Base-by-base conservation (phyloP, 2,113 vertebrate genomes). In the Brevimyrus niger region DNA sequence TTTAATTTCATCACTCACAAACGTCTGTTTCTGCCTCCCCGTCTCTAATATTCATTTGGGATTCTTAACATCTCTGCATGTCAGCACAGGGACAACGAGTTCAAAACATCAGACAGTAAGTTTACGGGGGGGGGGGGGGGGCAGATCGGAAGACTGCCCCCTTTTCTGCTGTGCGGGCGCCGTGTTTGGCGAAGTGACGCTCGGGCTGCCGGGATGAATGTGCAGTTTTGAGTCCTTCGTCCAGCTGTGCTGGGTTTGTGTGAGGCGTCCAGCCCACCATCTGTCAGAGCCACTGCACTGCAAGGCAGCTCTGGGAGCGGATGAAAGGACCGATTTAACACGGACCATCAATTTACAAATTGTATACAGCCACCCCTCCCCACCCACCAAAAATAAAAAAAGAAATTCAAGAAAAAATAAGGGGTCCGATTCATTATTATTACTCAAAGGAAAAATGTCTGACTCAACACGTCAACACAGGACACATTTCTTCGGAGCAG, bases 171-270 rank as follows among this genome's bases (percentile, higher is more conserved):
- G 50, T 82, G 69, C 80, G 50, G 76, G 86, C 23, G 35, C 61
- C 15, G 69, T 27, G 55, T 86, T 47, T 82, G 47, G 11, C 46
- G 7, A 27, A 7, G 65, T 35, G 61, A 82, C 38, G 17, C 11
- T 50, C 4, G 5, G 31, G 19, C 65, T 13, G 31, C 47, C 23
- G 86, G 35, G 65, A 87, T 90, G 89, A 90, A 90, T 90, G 89
- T 87, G 65, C 48, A 87, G 65, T 90, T 55, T 87, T 73, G 86
- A 55, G 86, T 35, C 48, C 83, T 35, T n/a, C 23, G 86, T 88
- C 89, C 89, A 90, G 89, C 89, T 88, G 89, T 90, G 89, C 48
- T 55, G 89, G n/a, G 89, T 48, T 83, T 87, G 51, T 87, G 48
- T 42, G 65, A 44, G 65, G 85, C 31, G 65, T 88, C 69, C 10